These are phyloP conservation scores for Clusia tigrina DNA, from an alignment of 2,888 invertebrate species.

Conservation along the genomic window DNA sequence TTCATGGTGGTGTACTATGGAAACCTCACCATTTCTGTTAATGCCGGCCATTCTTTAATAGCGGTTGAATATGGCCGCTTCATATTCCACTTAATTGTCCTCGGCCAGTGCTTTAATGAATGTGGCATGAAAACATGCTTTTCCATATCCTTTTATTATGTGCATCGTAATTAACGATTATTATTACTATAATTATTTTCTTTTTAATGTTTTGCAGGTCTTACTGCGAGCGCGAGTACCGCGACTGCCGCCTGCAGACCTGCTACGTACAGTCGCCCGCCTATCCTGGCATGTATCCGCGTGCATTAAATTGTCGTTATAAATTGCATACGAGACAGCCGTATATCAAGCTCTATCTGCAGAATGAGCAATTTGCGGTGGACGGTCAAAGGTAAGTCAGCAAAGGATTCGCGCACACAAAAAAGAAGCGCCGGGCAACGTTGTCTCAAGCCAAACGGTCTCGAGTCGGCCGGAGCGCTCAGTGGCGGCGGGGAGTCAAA, in stretches of 20 bases:
- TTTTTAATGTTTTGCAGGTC: slow-evolving; percentile 72
- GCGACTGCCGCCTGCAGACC: slow-evolving; percentile 87
- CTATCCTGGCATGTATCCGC: slow-evolving; percentile 90
- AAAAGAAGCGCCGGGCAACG: not conserved
- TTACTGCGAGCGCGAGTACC: slow-evolving; percentile 87
- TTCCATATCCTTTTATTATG: no score
- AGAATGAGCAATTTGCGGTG: slow-evolving; percentile 93
- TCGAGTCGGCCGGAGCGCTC: slow-evolving; percentile 2
- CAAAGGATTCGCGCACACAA: slow-evolving; percentile 15
- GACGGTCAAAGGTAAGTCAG: slow-evolving; percentile 77
- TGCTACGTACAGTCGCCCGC: slow-evolving; percentile 95
- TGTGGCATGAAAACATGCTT: no score
- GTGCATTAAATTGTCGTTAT: slow-evolving; percentile 90
- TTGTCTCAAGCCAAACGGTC: slow-evolving; percentile 22
- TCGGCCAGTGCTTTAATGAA: no score
- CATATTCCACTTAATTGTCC: no score
- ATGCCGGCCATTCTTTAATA: no score
- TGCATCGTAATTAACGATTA: no score
- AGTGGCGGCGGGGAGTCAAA: not conserved
- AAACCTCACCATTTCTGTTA: no score
- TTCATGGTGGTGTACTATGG: no score
- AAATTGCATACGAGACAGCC: slow-evolving; percentile 87
- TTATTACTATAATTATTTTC: no score
- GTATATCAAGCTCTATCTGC: slow-evolving; percentile 89
- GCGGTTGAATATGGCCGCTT: no score